phyloP scores from a whole-genome alignment of 1,140 invertebrate genomes.

The Potamilus streckersoni region DNA sequence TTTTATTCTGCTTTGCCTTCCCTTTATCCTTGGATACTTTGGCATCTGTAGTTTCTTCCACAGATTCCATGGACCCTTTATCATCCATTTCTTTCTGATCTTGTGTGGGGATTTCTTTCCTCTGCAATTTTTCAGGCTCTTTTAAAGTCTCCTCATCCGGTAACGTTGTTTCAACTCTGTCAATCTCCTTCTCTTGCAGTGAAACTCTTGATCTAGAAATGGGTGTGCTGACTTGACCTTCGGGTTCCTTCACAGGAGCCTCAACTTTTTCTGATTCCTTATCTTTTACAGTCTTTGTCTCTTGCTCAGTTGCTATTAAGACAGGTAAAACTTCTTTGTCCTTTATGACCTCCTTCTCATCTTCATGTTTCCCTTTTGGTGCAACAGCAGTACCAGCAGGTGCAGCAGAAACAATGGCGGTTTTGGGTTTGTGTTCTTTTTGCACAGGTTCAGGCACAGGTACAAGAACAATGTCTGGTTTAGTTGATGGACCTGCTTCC shows the following conservation, averaged over 20 bases:
- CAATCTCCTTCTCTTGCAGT: conserved; percentile 6
- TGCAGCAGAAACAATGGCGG: too few species aligned
- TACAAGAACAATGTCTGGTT: too few species aligned
- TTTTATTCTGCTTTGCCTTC: background rate
- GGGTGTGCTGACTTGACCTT: background rate
- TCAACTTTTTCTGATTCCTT: conserved; percentile 10
- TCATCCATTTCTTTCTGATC: conserved; percentile 3
- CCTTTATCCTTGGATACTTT: background rate
- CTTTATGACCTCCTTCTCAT: conserved; percentile 5
- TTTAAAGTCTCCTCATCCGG: conserved; percentile 1
- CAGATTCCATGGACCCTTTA: background rate
- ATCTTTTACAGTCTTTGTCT: conserved; percentile 11
- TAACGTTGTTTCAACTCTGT: background rate
- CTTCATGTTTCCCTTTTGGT: conserved; percentile 6
- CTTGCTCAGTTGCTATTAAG: conserved; percentile 1
- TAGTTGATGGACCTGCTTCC: too few species aligned
- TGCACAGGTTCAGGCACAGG: too few species aligned
- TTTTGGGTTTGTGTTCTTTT: too few species aligned
- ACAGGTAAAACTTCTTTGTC: conserved; percentile 1
- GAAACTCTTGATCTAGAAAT: background rate
- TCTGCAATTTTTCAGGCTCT: conserved; percentile 8
- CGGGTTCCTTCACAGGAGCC: background rate
- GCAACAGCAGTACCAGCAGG: too few species aligned
- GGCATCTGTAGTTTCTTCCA: background rate
- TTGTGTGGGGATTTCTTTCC: conserved; percentile 11